A percentile compares a stretch with the other conserved stretches of the same genome.
These are phyloP conservation scores for Reticulitermes lucifugus DNA, from an alignment of 2,888 invertebrate species.

Conservation along the genomic window DNA sequence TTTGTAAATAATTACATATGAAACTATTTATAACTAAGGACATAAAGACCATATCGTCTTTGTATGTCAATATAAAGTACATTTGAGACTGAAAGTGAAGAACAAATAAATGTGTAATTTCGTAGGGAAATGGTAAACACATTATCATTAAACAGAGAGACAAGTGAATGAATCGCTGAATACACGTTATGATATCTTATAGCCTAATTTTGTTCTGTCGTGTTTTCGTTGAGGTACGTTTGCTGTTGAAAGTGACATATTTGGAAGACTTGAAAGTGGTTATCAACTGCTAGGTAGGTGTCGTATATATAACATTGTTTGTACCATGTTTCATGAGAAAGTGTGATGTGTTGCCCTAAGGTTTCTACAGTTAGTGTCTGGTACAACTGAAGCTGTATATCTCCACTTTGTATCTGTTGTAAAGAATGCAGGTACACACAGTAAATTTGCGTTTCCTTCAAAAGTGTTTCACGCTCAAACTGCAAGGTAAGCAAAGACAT, in stretches of 20 bases:
- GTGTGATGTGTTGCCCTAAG: neutral
- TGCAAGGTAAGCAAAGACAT: neutral
- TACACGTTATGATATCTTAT: neutral
- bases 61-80: constrained; percentile 16
- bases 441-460: neutral
- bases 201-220: neutral
- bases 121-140: neutral
- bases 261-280: neutral
- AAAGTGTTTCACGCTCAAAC: neutral
- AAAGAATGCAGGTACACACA: neutral
- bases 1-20: constrained; percentile 22
- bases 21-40: neutral
- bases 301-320: neutral
- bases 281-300: neutral
- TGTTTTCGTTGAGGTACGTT: neutral
- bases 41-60: neutral
- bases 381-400: neutral
- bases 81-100: neutral
- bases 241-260: neutral
- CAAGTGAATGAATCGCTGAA: neutral
- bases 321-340: constrained; percentile 6
- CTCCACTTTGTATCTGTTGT: neutral
- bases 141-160: neutral
- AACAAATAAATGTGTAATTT: neutral
- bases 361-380: neutral